Percentiles rank a stretch among this genome's conserved stretches.
phyloP scores from a whole-genome alignment of 2,113 vertebrate species.

The Phainopepla nitens region DNA sequence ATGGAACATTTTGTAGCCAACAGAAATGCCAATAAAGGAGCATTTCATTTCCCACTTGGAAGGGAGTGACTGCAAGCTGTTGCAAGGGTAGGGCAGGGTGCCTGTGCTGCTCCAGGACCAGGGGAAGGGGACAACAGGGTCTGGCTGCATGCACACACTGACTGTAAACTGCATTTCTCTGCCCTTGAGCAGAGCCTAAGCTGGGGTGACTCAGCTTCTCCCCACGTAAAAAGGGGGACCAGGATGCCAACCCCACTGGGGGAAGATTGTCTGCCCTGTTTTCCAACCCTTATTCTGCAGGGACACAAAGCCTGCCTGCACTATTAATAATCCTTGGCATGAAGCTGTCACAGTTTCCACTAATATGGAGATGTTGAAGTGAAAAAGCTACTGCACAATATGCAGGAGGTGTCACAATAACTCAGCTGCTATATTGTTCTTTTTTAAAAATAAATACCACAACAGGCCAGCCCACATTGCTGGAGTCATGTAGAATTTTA shows the following conservation, averaged over 20 bases:
- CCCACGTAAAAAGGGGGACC: background rate
- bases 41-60: conserved; percentile 6
- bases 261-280: background rate
- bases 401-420: conserved; percentile 48
- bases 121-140: background rate
- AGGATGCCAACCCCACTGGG: background rate
- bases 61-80: background rate
- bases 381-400: conserved; percentile 21
- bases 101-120: background rate
- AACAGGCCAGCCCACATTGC: conserved; percentile 8
- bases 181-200: background rate
- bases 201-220: background rate
- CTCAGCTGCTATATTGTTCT: conserved; percentile 39
- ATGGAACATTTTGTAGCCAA: conserved; percentile 19
- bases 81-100: background rate
- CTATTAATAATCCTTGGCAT: conserved; percentile 39
- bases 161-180: background rate
- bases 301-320: background rate
- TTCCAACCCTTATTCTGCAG: background rate
- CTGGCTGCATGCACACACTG: background rate
- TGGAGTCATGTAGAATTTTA: background rate
- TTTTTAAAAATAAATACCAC: conserved; percentile 53
- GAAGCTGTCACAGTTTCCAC: conserved; percentile 41
- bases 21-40: conserved; percentile 18
- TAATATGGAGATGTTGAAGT: conserved; percentile 13